Percentiles rank a stretch among this genome's conserved stretches.
Conservation (phyloP, 2,797 vertebrate genomes). For the Notoglanidium macrostoma region DNA sequence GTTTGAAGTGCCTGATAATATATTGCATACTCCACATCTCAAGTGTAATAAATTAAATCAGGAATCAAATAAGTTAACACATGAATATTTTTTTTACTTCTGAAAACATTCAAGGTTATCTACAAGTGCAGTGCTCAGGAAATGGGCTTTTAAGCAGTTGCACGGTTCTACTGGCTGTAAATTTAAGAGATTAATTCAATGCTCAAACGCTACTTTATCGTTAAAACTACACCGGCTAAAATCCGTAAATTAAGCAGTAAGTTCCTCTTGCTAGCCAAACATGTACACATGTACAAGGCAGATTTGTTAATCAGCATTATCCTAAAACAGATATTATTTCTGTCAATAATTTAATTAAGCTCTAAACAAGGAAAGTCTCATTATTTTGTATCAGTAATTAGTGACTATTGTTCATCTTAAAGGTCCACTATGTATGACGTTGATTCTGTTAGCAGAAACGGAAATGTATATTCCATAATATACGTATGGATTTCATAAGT, state of each 20-base stretch:
- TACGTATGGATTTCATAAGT: too few species aligned
- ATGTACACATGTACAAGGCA: not conserved
- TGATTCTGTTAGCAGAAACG: too few species aligned
- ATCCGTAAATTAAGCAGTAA: not conserved
- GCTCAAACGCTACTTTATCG: not conserved
- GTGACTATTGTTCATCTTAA: not conserved
- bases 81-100: conserved; percentile 29
- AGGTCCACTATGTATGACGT: too few species aligned
- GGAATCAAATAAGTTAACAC: conserved; percentile 44
- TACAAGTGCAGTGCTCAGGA: conserved; percentile 21
- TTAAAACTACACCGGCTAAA: not conserved
- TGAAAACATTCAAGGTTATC: conserved; percentile 40
- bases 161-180: conserved; percentile 19
- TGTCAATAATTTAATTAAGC: not conserved
- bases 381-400: not conserved
- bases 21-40: conserved; percentile 47
- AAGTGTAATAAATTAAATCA: conserved; percentile 46
- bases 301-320: not conserved
- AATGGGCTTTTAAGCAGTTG: conserved; percentile 32
- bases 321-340: too few species aligned
- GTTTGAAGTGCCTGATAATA: conserved; percentile 43
- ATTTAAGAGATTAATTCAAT: conserved; percentile 25
- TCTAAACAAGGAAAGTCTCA: too few species aligned
- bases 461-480: too few species aligned
- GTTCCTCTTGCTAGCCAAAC: not conserved